Evolutionary conservation across 2,797 vertebrate species (phyloP).

Genomic region (Anniella stebbinsi): DNA sequence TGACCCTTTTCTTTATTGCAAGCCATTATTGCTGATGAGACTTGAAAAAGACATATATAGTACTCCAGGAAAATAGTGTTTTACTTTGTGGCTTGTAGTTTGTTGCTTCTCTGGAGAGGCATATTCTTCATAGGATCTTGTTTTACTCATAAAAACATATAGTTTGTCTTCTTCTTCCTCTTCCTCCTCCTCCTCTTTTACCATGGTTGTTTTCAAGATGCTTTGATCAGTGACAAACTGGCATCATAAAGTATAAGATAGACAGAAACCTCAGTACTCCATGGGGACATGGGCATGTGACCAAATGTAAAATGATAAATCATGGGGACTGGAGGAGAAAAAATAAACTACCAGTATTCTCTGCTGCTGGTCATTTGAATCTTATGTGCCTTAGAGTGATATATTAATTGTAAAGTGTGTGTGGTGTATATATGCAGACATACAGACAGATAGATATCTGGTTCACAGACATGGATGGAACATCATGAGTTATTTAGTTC

Average conservation of each 20-base stretch:
- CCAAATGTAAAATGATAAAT: not conserved
- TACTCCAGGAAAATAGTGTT: not conserved
- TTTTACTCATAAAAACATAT: constrained; percentile 29
- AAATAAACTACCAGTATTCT: not conserved
- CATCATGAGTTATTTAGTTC: too few species aligned
- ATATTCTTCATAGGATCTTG: not conserved
- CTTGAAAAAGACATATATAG: not conserved
- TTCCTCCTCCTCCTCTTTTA: constrained; percentile 4
- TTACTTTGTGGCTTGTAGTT: not conserved
- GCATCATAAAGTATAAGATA: constrained; percentile 11
- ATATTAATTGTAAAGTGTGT: not conserved
- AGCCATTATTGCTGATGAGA: not conserved
- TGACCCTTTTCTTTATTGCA: not conserved
- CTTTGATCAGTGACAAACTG: constrained; percentile 38
- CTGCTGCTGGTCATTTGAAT: not conserved
- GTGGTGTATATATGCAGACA: not conserved
- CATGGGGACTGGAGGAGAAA: not conserved
- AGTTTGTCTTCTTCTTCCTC: not conserved
- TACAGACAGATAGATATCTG: too few species aligned
- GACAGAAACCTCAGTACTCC: not conserved
- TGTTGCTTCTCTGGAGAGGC: not conserved
- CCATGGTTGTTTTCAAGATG: constrained; percentile 3
- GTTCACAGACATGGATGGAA: too few species aligned
- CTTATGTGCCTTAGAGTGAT: not conserved
- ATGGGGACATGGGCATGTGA: not conserved